Evolutionary conservation across 2,113 vertebrate genomes (phyloP).

Genomic region (Pungitius pungitius): DNA sequence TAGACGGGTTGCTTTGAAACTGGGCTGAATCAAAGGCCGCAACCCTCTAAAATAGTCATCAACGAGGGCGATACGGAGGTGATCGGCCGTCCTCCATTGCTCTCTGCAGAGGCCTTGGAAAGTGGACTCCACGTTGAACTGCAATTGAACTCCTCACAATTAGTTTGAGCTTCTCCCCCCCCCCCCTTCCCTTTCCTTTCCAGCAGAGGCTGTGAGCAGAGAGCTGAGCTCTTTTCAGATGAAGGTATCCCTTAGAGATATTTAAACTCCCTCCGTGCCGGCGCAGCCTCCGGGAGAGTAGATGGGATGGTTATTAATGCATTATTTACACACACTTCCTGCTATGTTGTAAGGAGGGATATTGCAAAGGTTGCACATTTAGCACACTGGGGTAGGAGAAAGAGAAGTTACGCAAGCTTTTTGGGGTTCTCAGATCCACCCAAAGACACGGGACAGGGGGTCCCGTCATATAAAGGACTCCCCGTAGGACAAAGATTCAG

Average conservation of each 20-base stretch:
- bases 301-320: conserved; percentile 78
- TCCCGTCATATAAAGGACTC: conserved; percentile 8
- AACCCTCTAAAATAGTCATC: conserved; percentile 33
- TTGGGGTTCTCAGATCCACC: neutral
- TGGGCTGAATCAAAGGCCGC: conserved; percentile 18
- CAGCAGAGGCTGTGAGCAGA: conserved; percentile 53
- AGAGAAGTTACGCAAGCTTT: conserved; percentile 46
- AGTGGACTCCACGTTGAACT: conserved; percentile 68
- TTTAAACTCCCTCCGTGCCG: conserved; percentile 71
- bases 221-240: conserved; percentile 66
- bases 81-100: conserved; percentile 12
- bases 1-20: neutral
- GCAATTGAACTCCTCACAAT: conserved; percentile 72
- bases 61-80: conserved; percentile 32
- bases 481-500: conserved; percentile 1
- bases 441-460: neutral
- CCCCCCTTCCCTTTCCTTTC: conserved; percentile 23
- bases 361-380: conserved; percentile 75
- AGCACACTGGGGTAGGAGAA: conserved; percentile 32
- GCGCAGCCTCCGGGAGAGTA: conserved; percentile 71
- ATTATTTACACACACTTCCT: conserved; percentile 77
- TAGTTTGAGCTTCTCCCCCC: conserved; percentile 36
- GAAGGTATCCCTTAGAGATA: conserved; percentile 78
- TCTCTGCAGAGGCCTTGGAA: conserved; percentile 40
- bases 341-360: conserved; percentile 76